Evolutionary conservation across 2,888 invertebrate genomes (phyloP).

Genomic region (Anodontia alba): DNA sequence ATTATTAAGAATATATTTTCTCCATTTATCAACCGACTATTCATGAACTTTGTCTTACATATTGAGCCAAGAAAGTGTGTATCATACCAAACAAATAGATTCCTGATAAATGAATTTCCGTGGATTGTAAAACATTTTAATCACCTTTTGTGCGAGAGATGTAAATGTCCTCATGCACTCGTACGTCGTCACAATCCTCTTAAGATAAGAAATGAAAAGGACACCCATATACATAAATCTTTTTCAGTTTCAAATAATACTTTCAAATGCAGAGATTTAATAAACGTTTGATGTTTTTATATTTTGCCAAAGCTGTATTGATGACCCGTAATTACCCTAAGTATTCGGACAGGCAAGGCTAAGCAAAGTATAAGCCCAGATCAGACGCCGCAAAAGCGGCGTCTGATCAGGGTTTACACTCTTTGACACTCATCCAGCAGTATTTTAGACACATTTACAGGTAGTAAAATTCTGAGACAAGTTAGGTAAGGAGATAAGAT

Average conservation of each 20-base stretch:
- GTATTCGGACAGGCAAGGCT: too few relatives aligned
- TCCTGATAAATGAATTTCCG: not conserved
- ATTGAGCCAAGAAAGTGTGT: not conserved
- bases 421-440: too few relatives aligned
- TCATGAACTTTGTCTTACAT: not conserved
- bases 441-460: too few relatives aligned
- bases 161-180: not conserved
- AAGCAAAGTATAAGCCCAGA: too few relatives aligned
- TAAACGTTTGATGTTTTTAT: not conserved
- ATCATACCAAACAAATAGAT: not conserved
- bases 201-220: constrained; percentile 14
- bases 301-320: too few relatives aligned
- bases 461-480: too few relatives aligned
- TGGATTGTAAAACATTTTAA: not conserved
- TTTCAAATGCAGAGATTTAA: not conserved
- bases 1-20: not conserved
- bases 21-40: not conserved
- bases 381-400: too few relatives aligned
- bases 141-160: constrained; percentile 9
- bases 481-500: too few relatives aligned
- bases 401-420: too few relatives aligned
- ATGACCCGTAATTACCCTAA: too few relatives aligned
- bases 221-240: constrained; percentile 3
- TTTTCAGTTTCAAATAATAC: not conserved
- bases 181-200: not conserved